A percentile compares a stretch with the other conserved stretches of the same genome.
phyloP scores from a whole-genome alignment of 1,140 invertebrate genomes.

The Liolophura sinensis region DNA sequence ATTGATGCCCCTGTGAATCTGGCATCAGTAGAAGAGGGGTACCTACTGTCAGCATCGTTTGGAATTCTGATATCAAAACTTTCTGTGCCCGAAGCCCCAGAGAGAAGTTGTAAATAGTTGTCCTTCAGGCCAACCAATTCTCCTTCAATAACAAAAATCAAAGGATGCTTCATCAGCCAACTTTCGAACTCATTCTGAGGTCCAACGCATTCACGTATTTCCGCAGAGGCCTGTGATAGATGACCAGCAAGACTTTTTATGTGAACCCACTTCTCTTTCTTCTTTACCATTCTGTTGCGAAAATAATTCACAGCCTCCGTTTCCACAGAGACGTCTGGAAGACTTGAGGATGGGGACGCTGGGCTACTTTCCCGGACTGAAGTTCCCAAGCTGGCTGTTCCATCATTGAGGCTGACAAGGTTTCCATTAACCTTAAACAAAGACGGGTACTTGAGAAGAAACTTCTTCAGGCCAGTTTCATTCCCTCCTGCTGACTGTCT shows the following conservation, averaged over 20 bases:
- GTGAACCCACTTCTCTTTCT: conserved; percentile 57
- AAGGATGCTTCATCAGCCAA: conserved; percentile 55
- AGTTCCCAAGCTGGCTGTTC: conserved; percentile 46
- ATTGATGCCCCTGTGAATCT: too few species aligned
- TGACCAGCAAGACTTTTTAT: conserved; percentile 59
- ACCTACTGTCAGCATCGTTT: too few species aligned
- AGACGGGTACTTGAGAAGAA: conserved; percentile 59
- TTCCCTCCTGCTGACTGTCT: conserved; percentile 57
- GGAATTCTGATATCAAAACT: too few species aligned
- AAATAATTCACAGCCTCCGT: conserved; percentile 61
- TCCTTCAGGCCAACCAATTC: conserved; percentile 56
- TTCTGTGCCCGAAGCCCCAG: too few species aligned
- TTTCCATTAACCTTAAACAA: conserved; percentile 59
- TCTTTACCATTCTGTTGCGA: conserved; percentile 51
- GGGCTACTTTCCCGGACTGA: conserved; percentile 49
- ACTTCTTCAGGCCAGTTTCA: conserved; percentile 58
- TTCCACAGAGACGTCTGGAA: conserved; percentile 54
- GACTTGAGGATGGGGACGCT: conserved; percentile 41
- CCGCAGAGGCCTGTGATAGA: conserved; percentile 55
- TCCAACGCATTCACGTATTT: conserved; percentile 59
- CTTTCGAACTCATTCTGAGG: conserved; percentile 58
- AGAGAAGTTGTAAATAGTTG: conserved; percentile 20
- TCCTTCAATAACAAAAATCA: conserved; percentile 58
- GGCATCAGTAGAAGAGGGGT: too few species aligned
- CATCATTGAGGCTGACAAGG: conserved; percentile 51